These are phyloP conservation scores for Drosophila glabriapex DNA, from an alignment of 2,888 invertebrate genomes.

Conservation along the genomic window DNA sequence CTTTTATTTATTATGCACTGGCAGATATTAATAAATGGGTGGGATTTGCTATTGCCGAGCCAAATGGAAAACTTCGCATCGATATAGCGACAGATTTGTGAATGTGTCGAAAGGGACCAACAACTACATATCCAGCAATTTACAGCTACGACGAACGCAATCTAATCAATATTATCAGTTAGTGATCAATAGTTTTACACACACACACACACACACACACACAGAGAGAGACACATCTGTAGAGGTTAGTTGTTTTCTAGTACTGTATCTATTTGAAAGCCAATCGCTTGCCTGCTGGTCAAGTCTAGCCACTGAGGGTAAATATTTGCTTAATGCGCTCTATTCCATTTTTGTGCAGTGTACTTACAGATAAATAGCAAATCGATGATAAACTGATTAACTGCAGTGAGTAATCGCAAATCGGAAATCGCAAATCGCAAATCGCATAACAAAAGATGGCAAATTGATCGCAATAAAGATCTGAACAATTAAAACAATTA, in stretches of 20 bases:
- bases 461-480: neutral
- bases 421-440: neutral
- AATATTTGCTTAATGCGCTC: constrained; percentile 4
- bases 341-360: constrained; percentile 11
- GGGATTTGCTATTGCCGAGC: constrained; percentile 1
- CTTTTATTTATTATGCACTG: neutral
- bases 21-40: constrained; percentile 5
- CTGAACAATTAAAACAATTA: neutral
- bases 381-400: neutral
- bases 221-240: neutral
- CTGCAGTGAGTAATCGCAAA: neutral
- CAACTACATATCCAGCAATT: neutral
- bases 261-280: constrained; percentile 18
- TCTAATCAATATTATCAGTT: constrained; percentile 61
- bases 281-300: constrained; percentile 30
- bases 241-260: constrained; percentile 37
- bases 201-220: constrained; percentile 3
- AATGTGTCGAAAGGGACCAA: constrained; percentile 11
- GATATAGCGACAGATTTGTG: constrained; percentile 16
- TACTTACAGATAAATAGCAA: constrained; percentile 26
- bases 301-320: constrained; percentile 13
- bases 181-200: constrained; percentile 37
- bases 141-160: constrained; percentile 31
- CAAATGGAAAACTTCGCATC: neutral
- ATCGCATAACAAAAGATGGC: neutral